Base-by-base conservation (phyloP, 2,888 invertebrate genomes). In the Onthophagus sagittarius region DNA sequence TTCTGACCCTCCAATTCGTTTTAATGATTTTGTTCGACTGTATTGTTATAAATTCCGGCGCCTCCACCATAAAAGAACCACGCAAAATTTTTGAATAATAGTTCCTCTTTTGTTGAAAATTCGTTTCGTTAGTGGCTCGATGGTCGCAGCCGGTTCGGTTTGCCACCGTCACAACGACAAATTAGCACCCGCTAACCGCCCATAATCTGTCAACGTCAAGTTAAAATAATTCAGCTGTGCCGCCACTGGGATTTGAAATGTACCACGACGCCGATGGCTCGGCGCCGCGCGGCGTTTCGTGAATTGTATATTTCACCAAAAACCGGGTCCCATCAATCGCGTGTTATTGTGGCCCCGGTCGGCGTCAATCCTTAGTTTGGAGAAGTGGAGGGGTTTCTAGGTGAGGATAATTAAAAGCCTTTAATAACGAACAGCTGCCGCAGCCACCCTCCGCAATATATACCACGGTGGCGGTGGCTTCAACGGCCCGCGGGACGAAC, bases 341-440 rank as follows among this genome's bases (percentile, higher is more conserved):
- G 39, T 11, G 11, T 53, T 53, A 53, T 53, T 53, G 39, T 11
- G 39, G 39, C 39, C 9, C 2, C 39, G 23, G 32, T 23, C 67
- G 64, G 67, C 23, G 32, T 67, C 67, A 32, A 23, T 23, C 32
- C 23, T 32, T 67, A 23, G n/a, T 67, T 32, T 67, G 15, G 67
- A 23, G 67, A 23, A 32, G 31, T 23, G 23, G 63, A 2, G 5
- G 7, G 7, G 67, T 9, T 23, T 53, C 39, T 53, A 53, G 67
- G 67, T 67, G 23, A 13, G 31, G 67, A 67, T 67, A 67, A 67
- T 67, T 67, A 67, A 67, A 67, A 67, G 67, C 67, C 32, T 67
- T 67, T 67, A 67, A 67, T 67, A 67, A 67, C 31, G 67, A 67
- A n/a, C 67, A 67, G 67, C 67, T 67, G 67, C 32, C 32, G 67